Percentiles rank a stretch among this genome's conserved stretches.
phyloP scores from a whole-genome alignment of 2,113 vertebrate species.

The Oreochromis niloticus region DNA sequence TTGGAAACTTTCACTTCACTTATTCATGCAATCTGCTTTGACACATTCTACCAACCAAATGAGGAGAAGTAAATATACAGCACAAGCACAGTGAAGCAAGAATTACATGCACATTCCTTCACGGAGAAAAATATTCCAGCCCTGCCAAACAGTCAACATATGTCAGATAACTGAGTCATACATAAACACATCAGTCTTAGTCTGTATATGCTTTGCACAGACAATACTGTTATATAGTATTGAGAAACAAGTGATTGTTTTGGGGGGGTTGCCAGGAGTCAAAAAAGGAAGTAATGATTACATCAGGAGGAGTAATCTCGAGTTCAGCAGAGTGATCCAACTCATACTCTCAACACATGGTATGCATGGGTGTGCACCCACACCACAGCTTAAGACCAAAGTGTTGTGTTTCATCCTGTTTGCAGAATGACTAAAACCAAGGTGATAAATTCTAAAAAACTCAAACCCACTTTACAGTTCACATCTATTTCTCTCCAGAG shows the following conservation, averaged over 20 bases:
- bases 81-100: not conserved
- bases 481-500: not conserved
- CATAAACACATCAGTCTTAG: not conserved
- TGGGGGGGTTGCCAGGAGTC: not conserved
- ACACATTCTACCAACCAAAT: not conserved
- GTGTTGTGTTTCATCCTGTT: not conserved
- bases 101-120: not conserved
- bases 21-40: not conserved
- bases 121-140: not conserved
- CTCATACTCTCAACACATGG: not conserved
- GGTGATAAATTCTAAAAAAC: not conserved
- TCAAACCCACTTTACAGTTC: not conserved
- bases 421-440: not conserved
- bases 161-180: not conserved
- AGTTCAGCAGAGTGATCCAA: slow-evolving; percentile 33
- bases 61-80: not conserved
- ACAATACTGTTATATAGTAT: not conserved
- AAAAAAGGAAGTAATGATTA: slow-evolving; percentile 45
- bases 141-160: not conserved
- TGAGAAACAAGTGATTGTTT: slow-evolving; percentile 5
- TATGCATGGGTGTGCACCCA: not conserved
- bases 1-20: not conserved
- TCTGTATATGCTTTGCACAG: not conserved
- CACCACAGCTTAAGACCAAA: not conserved
- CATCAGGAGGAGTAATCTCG: slow-evolving; percentile 42